Evolutionary conservation across 2,888 invertebrate species (phyloP).

Genomic region (Stenoptilia bipunctidactyla): DNA sequence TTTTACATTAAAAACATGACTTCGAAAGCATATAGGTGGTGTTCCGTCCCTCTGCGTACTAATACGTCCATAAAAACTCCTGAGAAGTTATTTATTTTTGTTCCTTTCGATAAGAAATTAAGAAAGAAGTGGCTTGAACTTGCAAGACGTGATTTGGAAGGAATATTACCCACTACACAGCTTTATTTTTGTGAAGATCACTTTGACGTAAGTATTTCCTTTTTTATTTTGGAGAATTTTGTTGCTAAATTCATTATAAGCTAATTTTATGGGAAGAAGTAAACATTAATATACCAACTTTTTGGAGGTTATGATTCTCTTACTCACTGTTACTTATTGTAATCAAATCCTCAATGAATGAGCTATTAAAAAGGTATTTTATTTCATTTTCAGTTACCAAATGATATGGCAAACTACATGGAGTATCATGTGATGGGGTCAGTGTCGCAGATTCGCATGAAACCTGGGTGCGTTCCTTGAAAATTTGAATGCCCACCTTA

Average conservation of each 20-base stretch:
- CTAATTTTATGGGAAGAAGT: neutral
- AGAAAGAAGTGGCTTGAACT: slow-evolving; percentile 2
- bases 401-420: slow-evolving; percentile 27
- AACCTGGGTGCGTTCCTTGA: slow-evolving; percentile 22
- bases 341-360: neutral
- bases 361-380: neutral
- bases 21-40: too few relatives aligned
- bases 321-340: too few relatives aligned
- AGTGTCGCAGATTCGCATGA: slow-evolving; percentile 24
- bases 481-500: slow-evolving; percentile 23
- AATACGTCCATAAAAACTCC: slow-evolving; percentile 3
- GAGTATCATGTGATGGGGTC: slow-evolving; percentile 25
- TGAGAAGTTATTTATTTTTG: slow-evolving; percentile 1
- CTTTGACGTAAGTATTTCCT: slow-evolving; percentile 4
- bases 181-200: too few relatives aligned
- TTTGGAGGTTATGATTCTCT: neutral
- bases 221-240: neutral
- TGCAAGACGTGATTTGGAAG: neutral
- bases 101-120: neutral
- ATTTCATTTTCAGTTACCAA: slow-evolving; percentile 20
- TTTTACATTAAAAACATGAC: too few relatives aligned
- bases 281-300: neutral
- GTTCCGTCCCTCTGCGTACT: slow-evolving; percentile 1
- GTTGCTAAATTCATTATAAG: neutral
- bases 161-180: neutral